These are phyloP conservation scores for Symphodus melops DNA, from an alignment of 2,113 vertebrate species.

Conservation along the genomic window DNA sequence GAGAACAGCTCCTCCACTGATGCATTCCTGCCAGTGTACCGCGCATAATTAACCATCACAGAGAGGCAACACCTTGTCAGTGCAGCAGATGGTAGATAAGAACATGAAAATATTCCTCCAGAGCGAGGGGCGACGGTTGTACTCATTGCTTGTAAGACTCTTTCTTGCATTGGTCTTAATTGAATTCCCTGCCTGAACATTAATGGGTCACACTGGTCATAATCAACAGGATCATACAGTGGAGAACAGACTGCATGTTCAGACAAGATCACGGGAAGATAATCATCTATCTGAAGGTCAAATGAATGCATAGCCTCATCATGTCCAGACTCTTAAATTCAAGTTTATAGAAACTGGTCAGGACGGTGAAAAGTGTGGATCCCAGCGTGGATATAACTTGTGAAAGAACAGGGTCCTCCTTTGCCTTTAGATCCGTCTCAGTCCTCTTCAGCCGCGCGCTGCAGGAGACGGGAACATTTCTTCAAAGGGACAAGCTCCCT, in stretches of 20 bases:
- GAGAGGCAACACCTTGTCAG: conserved; percentile 46
- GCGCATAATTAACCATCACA: conserved; percentile 51
- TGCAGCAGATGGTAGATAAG: conserved; percentile 55
- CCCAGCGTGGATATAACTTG: neutral
- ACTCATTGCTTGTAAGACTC: conserved; percentile 16
- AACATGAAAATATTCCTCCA: conserved; percentile 33
- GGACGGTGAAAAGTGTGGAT: neutral
- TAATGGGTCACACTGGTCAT: conserved; percentile 47
- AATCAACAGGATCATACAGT: conserved; percentile 33
- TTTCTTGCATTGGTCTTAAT: conserved; percentile 18
- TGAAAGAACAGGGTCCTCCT: conserved; percentile 25
- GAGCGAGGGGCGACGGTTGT: conserved; percentile 24
- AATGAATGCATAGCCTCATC: conserved; percentile 13
- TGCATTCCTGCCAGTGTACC: conserved; percentile 33
- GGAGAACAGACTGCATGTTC: neutral
- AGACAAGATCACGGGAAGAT: neutral
- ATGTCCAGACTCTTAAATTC: conserved; percentile 16
- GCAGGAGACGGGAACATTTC: conserved; percentile 38
- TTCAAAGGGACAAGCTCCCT: conserved; percentile 46
- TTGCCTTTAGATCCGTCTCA: conserved; percentile 20
- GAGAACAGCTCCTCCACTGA: conserved; percentile 16
- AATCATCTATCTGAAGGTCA: conserved; percentile 39
- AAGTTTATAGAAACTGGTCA: neutral
- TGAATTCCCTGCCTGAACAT: conserved; percentile 42
- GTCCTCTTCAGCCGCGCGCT: conserved; percentile 1